A percentile compares a stretch with the other conserved stretches of the same genome.
Evolutionary conservation across 2,888 invertebrate genomes (phyloP).

Genomic region (Halictus quadricinctus): DNA sequence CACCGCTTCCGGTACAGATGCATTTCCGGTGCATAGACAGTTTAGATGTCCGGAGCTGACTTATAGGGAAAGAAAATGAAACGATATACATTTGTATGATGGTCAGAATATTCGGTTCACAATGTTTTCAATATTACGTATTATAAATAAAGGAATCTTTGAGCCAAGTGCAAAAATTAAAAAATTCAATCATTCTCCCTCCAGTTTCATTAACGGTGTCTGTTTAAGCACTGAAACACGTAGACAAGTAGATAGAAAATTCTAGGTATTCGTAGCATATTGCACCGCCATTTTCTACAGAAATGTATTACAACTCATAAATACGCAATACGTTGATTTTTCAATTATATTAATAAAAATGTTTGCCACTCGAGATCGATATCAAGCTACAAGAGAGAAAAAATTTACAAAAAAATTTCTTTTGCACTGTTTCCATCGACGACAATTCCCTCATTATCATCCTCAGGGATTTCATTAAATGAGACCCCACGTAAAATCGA

Average conservation of each 20-base stretch:
- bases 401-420: conserved; percentile 28
- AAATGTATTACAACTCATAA: conserved; percentile 33
- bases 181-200: conserved; percentile 1
- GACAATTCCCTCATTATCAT: conserved; percentile 23
- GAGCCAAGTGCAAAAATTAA: conserved; percentile 28
- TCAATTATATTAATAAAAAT: conserved; percentile 11
- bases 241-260: conserved; percentile 15
- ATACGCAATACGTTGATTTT: conserved; percentile 11
- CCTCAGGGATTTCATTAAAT: conserved; percentile 26
- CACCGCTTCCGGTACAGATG: conserved; percentile 1
- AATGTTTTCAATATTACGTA: conserved; percentile 17
- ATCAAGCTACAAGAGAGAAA: conserved; percentile 18
- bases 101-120: not conserved
- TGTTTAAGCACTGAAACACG: conserved; percentile 17
- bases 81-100: not conserved
- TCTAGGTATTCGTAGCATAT: conserved; percentile 36
- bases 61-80: not conserved
- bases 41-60: not conserved
- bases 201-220: not conserved
- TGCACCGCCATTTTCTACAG: conserved; percentile 31
- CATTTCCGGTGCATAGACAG: not conserved
- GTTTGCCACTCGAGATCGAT: conserved; percentile 24
- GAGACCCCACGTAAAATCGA: conserved; percentile 39
- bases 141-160: conserved; percentile 35
- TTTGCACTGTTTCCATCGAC: conserved; percentile 35